Base-by-base conservation (phyloP, 2,113 vertebrate species). In the Oreotrochilus melanogaster region DNA sequence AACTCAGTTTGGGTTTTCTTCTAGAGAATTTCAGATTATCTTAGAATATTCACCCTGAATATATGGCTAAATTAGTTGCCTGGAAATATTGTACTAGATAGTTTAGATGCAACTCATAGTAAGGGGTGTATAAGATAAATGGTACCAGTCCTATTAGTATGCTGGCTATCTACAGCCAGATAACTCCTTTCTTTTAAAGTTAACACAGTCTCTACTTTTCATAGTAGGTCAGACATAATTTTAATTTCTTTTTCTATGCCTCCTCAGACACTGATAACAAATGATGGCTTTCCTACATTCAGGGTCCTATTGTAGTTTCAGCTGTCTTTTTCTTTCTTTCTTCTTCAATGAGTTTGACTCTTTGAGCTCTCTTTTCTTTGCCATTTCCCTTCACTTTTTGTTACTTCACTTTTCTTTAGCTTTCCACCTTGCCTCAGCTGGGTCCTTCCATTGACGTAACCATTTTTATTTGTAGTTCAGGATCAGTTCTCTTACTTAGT, bases 171-270 rank as follows among this genome's bases (percentile, higher is more conserved):
- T 80, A 27, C 60, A 92, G 60, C 21, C 56, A 84, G 58, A 74
- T 86, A 86, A 86, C 86, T 94, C 27, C 22, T 65, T 92, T 82
- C 23, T 78, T 80, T 88, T 39, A 88, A 85, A 86, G 86, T 91
- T 83, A 76, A 73, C 90, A 51, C 30, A 27, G 22, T 39, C 51
- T 89, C 64, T 87, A 4, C 75, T 95, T 93, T 93, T 81, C 19
- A 28, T 35, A 51, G 56, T 56, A 80, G 60, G 60, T 88, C 75
- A 84, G 86, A 58, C 60, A 92, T 83, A 2, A 65, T 92, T 95
- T 96, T 91, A 12, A 70, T 91, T 95, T 82, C 58, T 89, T 88
- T 96, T 94, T 66, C 90, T 83, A 5, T 54, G 13, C 33, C 9
- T 80, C 81, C 54, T 72, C 50, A 87, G 80, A 53, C 50, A 64